A percentile compares a stretch with the other conserved stretches of the same genome.
Conservation (phyloP, 1,140 invertebrate genomes). For the Babylonia areolata region DNA sequence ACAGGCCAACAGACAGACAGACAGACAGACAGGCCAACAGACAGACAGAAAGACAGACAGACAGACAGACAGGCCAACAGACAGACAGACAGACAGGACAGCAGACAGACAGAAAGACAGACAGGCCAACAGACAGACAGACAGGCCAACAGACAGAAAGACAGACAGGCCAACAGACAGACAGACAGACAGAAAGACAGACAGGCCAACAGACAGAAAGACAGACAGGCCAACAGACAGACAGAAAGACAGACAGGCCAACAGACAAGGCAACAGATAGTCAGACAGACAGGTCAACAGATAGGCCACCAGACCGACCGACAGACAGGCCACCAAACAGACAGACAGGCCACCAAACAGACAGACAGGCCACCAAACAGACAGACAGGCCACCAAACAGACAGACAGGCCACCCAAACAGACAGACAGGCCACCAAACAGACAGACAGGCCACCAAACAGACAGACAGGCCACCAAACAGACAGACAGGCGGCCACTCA, state of each 20-base stretch:
- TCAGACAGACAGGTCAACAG: background rate
- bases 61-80: background rate
- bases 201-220: background rate
- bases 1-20: too few species aligned
- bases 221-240: background rate
- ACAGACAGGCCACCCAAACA: slow-evolving; percentile 4
- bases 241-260: too few species aligned
- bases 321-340: background rate
- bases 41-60: background rate
- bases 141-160: too few species aligned
- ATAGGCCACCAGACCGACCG: background rate
- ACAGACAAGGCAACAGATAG: too few species aligned
- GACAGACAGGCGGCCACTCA: background rate
- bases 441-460: too few species aligned
- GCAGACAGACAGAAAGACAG: background rate
- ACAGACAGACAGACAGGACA: background rate
- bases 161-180: too few species aligned
- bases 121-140: background rate
- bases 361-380: background rate
- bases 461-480: too few species aligned
- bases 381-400: background rate
- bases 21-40: too few species aligned
- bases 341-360: background rate
- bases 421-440: background rate
- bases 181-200: background rate